Conservation (phyloP, 2,113 vertebrate species). For the Ceyx cyanopectus region DNA sequence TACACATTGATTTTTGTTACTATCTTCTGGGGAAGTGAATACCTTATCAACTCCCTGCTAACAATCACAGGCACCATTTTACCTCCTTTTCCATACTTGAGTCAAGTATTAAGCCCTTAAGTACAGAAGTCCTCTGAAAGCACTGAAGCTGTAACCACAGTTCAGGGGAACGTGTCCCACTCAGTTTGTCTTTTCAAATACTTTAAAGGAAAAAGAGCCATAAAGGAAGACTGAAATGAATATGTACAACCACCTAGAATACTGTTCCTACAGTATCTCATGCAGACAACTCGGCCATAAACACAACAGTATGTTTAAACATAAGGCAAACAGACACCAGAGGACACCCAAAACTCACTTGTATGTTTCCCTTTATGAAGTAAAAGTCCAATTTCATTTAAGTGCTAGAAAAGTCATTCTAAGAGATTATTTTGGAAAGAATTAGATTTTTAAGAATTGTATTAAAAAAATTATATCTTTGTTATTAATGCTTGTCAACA, state of each 20-base stretch:
- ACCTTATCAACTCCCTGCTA: not conserved
- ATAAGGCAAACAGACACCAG: conserved; percentile 42
- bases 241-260: not conserved
- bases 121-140: not conserved
- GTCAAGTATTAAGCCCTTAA: not conserved
- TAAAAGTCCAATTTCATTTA: not conserved
- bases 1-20: not conserved
- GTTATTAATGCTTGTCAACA: not conserved
- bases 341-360: not conserved
- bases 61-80: not conserved
- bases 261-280: not conserved
- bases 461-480: not conserved
- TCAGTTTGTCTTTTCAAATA: not conserved
- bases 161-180: not conserved
- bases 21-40: not conserved
- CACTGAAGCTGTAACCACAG: not conserved
- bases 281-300: not conserved
- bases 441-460: not conserved
- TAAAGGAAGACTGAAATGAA: not conserved
- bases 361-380: not conserved
- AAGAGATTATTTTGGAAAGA: not conserved
- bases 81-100: not conserved
- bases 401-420: conserved; percentile 13
- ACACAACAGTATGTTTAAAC: not conserved
- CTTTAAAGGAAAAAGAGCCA: not conserved